Evolutionary conservation across 2,888 invertebrate genomes (phyloP).

Genomic region (Cosmia trapezina): DNA sequence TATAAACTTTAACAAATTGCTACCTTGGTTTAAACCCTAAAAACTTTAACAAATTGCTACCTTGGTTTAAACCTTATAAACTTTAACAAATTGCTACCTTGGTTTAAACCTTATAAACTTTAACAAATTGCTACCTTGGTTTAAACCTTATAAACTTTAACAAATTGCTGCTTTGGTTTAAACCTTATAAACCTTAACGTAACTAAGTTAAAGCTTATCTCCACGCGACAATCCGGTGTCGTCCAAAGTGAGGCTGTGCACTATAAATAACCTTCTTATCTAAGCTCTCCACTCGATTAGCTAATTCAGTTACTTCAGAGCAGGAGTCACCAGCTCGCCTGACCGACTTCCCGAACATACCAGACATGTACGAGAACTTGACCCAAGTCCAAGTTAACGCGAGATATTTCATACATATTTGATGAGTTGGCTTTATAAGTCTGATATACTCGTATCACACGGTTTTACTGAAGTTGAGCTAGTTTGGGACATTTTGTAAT

Average conservation of each 20-base stretch:
- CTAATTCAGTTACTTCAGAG: conserved; percentile 26
- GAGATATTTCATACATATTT: conserved; percentile 13
- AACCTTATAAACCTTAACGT: too few relatives aligned
- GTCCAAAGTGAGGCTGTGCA: background rate
- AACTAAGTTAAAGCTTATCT: conserved; percentile 7
- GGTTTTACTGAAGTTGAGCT: too few relatives aligned
- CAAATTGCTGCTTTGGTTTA: accelerated
- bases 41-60: too few relatives aligned
- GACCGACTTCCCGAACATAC: conserved; percentile 1
- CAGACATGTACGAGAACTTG: conserved; percentile 5
- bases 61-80: too few relatives aligned
- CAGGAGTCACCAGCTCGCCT: conserved; percentile 21
- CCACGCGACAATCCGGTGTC: background rate
- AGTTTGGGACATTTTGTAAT: too few relatives aligned
- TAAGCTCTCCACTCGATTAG: conserved; percentile 20
- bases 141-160: too few relatives aligned
- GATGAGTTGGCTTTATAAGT: background rate
- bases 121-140: too few relatives aligned
- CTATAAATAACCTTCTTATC: conserved; percentile 15
- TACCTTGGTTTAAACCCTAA: too few relatives aligned
- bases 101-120: too few relatives aligned
- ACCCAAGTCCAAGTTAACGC: background rate
- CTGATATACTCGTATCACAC: too few relatives aligned
- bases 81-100: too few relatives aligned
- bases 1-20: too few relatives aligned